A percentile compares a stretch with the other conserved stretches of the same genome.
Conservation (phyloP, 1,140 invertebrate genomes). For the Papilio polytes region DNA sequence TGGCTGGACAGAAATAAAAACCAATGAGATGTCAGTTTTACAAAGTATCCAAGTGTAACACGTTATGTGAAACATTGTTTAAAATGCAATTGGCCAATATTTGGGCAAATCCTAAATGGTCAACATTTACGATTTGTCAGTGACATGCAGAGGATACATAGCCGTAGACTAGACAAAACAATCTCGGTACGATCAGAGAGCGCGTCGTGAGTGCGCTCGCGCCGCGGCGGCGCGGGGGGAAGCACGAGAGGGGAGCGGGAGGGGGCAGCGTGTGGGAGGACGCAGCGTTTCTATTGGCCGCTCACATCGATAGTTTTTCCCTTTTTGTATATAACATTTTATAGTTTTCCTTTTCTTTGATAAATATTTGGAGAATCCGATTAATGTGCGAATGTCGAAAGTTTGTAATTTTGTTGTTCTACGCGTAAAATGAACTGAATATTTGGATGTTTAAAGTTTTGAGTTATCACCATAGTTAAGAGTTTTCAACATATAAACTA, state of each 20-base stretch:
- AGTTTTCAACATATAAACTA: background rate
- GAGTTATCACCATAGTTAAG: too few relatives aligned
- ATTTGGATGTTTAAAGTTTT: too few relatives aligned
- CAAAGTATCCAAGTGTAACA: too few relatives aligned
- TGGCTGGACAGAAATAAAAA: background rate
- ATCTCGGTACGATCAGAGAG: slow-evolving; percentile 68
- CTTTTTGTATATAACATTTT: slow-evolving; percentile 42
- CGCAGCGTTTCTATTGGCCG: slow-evolving; percentile 58
- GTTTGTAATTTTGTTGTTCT: background rate
- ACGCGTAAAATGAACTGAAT: background rate
- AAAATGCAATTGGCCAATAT: background rate
- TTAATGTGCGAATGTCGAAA: background rate
- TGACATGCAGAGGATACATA: slow-evolving; percentile 44
- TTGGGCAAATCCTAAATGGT: background rate
- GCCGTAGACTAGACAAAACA: slow-evolving; percentile 61
- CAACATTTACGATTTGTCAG: background rate
- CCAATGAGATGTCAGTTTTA: too few relatives aligned
- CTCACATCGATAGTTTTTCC: slow-evolving; percentile 38
- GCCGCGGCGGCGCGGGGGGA: slow-evolving; percentile 56
- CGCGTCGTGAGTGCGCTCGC: slow-evolving; percentile 70
- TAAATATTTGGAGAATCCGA: slow-evolving; percentile 7
- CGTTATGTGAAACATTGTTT: too few relatives aligned
- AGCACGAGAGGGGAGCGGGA: background rate
- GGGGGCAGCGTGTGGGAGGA: slow-evolving; percentile 52
- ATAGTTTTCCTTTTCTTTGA: slow-evolving; percentile 31